Evolutionary conservation across 1,140 invertebrate species (phyloP), one percentile per base, ranked within the genome.

Genomic region (Armadillidium nasatum): DNA sequence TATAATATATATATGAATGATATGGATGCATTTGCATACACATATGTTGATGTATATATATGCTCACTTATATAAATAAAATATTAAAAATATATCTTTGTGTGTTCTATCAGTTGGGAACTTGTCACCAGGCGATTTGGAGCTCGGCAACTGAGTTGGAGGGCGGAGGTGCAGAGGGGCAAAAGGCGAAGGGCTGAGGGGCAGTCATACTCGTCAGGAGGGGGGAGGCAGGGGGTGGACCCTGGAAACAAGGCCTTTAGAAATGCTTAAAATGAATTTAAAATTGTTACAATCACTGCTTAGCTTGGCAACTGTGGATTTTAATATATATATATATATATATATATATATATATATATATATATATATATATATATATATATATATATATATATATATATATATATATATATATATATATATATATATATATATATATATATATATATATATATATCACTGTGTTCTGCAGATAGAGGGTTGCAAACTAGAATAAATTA

Each of bases 251-350:
- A 60, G 33, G 33, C 33, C 33, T 33, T 33, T 33, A 33, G 33
- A 33, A 33, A 33, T 33, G 33, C 33, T 33, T 33, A 33, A 33
- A 33, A 33, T 33, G 33, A 33, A 33, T 33, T 33, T 33, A 33
- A 33, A 33, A 33, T 33, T 33, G 33, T 33, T 33, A 33, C 33
- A 33, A 33, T 33, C 33, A 33, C 33, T 33, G 33, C 33, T 33
- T 33, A 33, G 33, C 19, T 60, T 15, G 19, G 54, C 54, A 21
- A 15, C 54, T 60, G 13, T 60, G 54, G 19, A 60, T 60, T 21
- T 60, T 60, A 60, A 60, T 60, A 60, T 60, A 60, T 60, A 60
- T 60, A 60, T 60, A 60, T 60, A 60, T 60, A 60, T 60, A 60
- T 60, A 60, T 60, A 60, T 60, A 60, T 60, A 60, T 60, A 60